Evolutionary conservation across 2,888 invertebrate genomes (phyloP), one percentile per base, ranked within the genome.

Genomic region (Mythimna ferrago): DNA sequence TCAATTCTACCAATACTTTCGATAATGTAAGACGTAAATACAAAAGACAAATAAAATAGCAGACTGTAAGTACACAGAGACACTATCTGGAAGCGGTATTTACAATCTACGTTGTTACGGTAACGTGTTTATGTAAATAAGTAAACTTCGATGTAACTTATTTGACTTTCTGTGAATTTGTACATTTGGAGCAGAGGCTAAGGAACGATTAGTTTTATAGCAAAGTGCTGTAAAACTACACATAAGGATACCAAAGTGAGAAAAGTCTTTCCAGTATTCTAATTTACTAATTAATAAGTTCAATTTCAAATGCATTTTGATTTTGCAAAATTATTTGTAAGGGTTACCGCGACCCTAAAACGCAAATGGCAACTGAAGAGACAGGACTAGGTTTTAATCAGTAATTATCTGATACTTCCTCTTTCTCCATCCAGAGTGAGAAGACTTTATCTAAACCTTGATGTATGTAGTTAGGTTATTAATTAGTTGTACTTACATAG

Each of bases 121-220:
- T 89, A 91, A 91, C 91, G 89, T 89, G 89, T 91, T 92, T 92
- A 94, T 93, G 93, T 90, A 93, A 93, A 94, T 94, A 85, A 82
- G 85, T 88, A 88, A 92, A 93, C 89, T 92, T 92, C 83, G 82
- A 85, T 85, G 88, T 89, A 92, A 93, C 89, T 94, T 92, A 92
- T 92, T 90, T 90, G 90, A 88, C 86, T 90, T 89, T 80, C 85
- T 88, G 85, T 86, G 87, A 91, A 90, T 92, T 90, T 89, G 87
- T 89, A 88, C 86, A 89, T 89, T 88, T 88, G 85, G 84, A 87
- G 75, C 73, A 73, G 81, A 81, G 86, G 71, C 78, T 61, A 87
- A 85, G 86, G 75, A 80, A 86, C 83, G 78, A 81, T 79, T 26
- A 26, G 26, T 26, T 26, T 81, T 32, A 73, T 78, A 73, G 84